Base-by-base conservation (phyloP, 2,113 vertebrate genomes). In the Esox niger region DNA sequence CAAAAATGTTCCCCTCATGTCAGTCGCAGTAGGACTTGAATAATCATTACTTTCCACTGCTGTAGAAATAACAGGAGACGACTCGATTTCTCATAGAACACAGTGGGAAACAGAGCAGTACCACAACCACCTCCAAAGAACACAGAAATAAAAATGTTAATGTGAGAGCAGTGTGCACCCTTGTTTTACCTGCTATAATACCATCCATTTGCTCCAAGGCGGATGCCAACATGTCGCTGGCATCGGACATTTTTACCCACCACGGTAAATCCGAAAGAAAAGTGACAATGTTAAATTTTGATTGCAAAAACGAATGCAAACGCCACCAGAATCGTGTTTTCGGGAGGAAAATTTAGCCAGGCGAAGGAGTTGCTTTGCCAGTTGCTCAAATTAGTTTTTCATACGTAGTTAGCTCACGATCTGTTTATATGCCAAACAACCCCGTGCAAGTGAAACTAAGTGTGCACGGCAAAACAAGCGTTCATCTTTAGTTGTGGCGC, bases 141-240 rank as follows among this genome's bases (percentile, higher is more conserved):
- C 20, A 52, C n/a, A n/a, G n/a, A n/a, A n/a, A 8, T 56, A 2
- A 43, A 15, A 56, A 23, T 17, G 49, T 6, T 3, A 21, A 58
- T 33, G 71, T 64, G 66, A 57, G 7, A 66, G 59, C 13, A n/a
- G 77, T 27, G 26, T 29, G 62, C 29, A 71, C 56, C 59, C 2
- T 68, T 10, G 76, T 32, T 58, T 79, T 85, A 98, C 97, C 97
- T 94, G 96, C 97, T 75, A 98, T 99, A 72, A 99, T 98, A 9
- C 96, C 97, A 60, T 99, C 97, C 97, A 99, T 99, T 90, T 98
- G 96, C 88, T 99, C 97, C 92, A 98, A 66, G 30, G 96, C 97
- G 0, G 96, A 96, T 9, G 96, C 97, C 83, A 99, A 88, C 97
- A 99, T 99, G 65, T 99, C 97, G 72, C 97, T 98, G 80, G 96